These are phyloP conservation scores for Periparus ater DNA, from an alignment of 2,797 vertebrate genomes.

Conservation along the genomic window DNA sequence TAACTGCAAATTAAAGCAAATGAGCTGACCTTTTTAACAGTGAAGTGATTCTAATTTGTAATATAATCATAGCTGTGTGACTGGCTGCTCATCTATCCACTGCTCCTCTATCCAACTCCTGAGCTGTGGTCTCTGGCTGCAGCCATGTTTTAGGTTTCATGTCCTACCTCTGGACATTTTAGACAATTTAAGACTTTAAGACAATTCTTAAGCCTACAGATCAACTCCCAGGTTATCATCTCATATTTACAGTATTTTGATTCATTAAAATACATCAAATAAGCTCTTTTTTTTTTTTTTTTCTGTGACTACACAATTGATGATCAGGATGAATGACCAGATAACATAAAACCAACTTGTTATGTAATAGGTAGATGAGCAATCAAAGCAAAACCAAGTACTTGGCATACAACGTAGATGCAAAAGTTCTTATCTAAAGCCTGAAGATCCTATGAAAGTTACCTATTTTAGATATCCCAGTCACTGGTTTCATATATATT, in stretches of 20 bases:
- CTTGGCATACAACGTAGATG: neutral
- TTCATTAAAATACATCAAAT: neutral
- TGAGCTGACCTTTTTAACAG: neutral
- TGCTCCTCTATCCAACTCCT: neutral
- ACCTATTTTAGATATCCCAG: neutral
- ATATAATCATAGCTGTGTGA: accelerated
- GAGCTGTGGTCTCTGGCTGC: neutral
- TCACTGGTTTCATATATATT: neutral
- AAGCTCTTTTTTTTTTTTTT: neutral
- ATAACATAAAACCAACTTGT: neutral
- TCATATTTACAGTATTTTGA: neutral
- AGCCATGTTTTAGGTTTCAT: neutral
- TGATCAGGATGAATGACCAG: neutral
- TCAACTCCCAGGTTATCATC: neutral
- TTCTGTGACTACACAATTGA: neutral
- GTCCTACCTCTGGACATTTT: neutral
- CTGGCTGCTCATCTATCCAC: neutral
- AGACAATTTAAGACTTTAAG: no score
- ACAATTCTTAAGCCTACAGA: neutral
- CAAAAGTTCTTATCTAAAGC: neutral
- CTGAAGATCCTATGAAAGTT: neutral
- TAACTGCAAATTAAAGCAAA: neutral
- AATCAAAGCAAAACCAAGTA: neutral
- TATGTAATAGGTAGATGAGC: neutral
- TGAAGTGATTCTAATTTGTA: neutral